phyloP scores from a whole-genome alignment of 1,140 invertebrate species.

The Drosophila rufa region DNA sequence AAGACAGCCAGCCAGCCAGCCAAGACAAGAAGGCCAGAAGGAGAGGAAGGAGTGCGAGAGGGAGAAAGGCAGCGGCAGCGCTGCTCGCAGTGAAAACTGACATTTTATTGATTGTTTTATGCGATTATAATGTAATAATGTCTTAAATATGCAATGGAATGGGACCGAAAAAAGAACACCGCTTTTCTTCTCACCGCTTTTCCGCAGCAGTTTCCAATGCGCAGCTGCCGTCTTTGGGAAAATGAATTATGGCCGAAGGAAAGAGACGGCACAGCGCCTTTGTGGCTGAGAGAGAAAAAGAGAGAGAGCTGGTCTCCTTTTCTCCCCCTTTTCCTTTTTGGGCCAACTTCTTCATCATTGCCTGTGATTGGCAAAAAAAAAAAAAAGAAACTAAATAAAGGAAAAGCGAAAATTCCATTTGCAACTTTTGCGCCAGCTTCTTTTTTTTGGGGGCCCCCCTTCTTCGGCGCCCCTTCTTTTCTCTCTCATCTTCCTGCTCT shows the following conservation, averaged over 20 bases:
- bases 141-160: slow-evolving; percentile 72
- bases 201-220: slow-evolving; percentile 54
- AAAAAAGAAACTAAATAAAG: slow-evolving; percentile 11
- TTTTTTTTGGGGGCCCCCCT: not conserved
- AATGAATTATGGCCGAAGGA: slow-evolving; percentile 52
- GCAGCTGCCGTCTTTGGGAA: slow-evolving; percentile 72
- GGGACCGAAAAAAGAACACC: slow-evolving; percentile 11
- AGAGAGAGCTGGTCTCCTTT: slow-evolving; percentile 7
- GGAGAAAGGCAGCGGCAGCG: slow-evolving; percentile 21
- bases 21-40: slow-evolving; percentile 3
- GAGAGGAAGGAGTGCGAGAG: not conserved
- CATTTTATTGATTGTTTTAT: slow-evolving; percentile 85
- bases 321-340: slow-evolving; percentile 35
- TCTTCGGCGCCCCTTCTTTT: not conserved
- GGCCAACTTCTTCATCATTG: slow-evolving; percentile 44
- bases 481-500: not conserved
- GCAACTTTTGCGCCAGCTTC: slow-evolving; percentile 24
- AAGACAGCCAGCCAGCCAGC: slow-evolving; percentile 27
- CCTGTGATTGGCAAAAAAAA: slow-evolving; percentile 73
- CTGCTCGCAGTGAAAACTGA: slow-evolving; percentile 60
- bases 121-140: slow-evolving; percentile 85
- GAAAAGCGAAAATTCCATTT: slow-evolving; percentile 45
- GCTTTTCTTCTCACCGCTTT: slow-evolving; percentile 16
- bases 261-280: slow-evolving; percentile 5
- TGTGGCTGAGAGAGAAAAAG: slow-evolving; percentile 1